Base-by-base conservation (phyloP, 23 tunicate species). In the Halocynthia roretzi region DNA sequence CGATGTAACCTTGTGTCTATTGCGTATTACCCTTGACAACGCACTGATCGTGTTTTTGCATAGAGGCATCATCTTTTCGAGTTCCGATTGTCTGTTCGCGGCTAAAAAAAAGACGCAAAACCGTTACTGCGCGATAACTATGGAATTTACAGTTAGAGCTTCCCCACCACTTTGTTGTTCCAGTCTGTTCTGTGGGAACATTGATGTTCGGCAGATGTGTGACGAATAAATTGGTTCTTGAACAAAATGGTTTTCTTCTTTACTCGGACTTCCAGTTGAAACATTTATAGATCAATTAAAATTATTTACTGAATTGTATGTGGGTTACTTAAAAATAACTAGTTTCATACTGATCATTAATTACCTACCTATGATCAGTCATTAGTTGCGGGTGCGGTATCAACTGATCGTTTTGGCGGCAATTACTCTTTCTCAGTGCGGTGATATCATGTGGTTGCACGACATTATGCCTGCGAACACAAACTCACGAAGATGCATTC, bases 151-250 rank as follows among this genome's bases (percentile, higher is more conserved):
- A 14, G 17, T 40, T 65, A 20, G 70, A 63, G 20, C 20, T 20
- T 48, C 5, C 9, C 15, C 31, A 65, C 70, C 80, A 81, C 85
- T 60, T 54, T 81, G 48, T 50, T 82, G 70, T 69, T 87, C 86
- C 6, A 71, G 67, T 56, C 86, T 71, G 67, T 82, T 83, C 58
- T 68, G 51, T 10, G 93, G 93, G 82, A 87, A 87, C 83, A 87
- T 62, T 18, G 58, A 86, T 6, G 50, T 76, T n/a, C 71, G 76
- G 17, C 85, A 81, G 22, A 68, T 69, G 55, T 74, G 80, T 8
- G 80, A 74, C 7, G 80, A 82, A 68, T 81, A 66, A 31, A 50
- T 51, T 48, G 82, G 79, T 23, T 86, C 85, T 75, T 76, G 77
- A 14, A 64, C 52, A 67, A 76, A 76, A 18, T 80, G 77, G 62